phyloP scores from a whole-genome alignment of 2,113 vertebrate genomes.

The Plotosus lineatus region DNA sequence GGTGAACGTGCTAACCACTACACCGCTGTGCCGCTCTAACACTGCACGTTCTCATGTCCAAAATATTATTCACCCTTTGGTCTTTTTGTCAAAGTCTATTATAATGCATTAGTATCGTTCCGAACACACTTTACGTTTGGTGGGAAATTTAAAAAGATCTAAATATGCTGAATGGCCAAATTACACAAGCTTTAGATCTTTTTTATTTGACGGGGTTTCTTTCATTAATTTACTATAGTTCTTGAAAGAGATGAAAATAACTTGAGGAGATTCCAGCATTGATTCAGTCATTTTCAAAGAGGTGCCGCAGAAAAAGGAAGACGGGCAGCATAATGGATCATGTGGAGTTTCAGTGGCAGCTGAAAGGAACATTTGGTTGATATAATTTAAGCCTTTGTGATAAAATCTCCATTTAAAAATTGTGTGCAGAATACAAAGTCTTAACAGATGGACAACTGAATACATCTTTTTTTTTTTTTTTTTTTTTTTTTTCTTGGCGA shows the following conservation, averaged over 20 bases:
- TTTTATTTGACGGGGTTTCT: neutral
- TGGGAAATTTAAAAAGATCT: neutral
- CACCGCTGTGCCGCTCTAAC: too few species aligned
- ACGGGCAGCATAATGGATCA: conserved; percentile 8
- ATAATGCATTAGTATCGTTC: neutral
- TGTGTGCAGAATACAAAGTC: neutral
- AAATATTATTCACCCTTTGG: neutral
- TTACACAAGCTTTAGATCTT: neutral
- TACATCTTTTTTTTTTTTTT: neutral
- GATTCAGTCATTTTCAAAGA: conserved; percentile 17
- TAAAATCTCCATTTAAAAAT: neutral
- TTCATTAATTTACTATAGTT: conserved; percentile 3
- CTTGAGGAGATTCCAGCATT: neutral
- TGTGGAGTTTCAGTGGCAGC: neutral
- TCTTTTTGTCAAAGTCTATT: neutral
- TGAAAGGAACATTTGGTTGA: neutral
- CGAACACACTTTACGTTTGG: neutral
- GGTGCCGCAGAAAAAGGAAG: neutral
- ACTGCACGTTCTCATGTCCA: too few species aligned
- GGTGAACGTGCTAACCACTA: too few species aligned
- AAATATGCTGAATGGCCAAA: neutral
- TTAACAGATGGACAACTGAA: neutral
- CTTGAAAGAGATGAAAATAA: conserved; percentile 13
- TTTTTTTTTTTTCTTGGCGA: neutral
- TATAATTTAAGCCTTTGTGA: neutral